Evolutionary conservation across 1,140 invertebrate genomes (phyloP).

Genomic region (Trinorchestia longiramus): DNA sequence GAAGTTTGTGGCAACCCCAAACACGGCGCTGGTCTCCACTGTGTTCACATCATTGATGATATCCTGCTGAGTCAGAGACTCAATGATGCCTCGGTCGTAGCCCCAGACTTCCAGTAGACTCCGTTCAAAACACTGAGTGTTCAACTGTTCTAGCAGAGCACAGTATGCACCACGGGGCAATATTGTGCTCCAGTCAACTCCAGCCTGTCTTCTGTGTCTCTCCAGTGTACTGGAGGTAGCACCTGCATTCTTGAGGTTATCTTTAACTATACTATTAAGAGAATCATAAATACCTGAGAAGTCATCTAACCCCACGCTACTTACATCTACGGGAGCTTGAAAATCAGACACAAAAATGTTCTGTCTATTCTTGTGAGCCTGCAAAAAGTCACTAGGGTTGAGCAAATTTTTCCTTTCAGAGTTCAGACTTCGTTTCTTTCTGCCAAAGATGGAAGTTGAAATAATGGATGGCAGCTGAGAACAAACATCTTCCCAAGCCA

Average conservation of each 20-base stretch:
- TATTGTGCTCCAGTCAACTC: slow-evolving; percentile 57
- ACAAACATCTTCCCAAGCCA: slow-evolving; percentile 60
- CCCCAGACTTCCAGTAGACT: slow-evolving; percentile 66
- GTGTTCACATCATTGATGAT: slow-evolving; percentile 63
- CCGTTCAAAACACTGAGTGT: slow-evolving; percentile 62
- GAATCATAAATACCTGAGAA: slow-evolving; percentile 5
- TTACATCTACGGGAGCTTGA: background rate
- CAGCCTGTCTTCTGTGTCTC: slow-evolving; percentile 32
- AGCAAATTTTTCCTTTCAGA: background rate
- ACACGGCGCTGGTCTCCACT: slow-evolving; percentile 73
- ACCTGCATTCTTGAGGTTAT: background rate
- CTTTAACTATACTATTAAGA: background rate
- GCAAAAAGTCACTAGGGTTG: background rate
- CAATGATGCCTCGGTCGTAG: slow-evolving; percentile 59
- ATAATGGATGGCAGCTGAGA: slow-evolving; percentile 61
- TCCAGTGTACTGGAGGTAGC: background rate
- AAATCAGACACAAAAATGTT: background rate
- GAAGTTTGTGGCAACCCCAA: slow-evolving; percentile 78
- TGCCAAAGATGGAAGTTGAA: slow-evolving; percentile 55
- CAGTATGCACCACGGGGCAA: slow-evolving; percentile 59
- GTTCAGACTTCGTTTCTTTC: slow-evolving; percentile 56
- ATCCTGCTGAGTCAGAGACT: slow-evolving; percentile 56
- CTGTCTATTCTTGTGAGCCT: background rate
- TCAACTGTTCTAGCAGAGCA: slow-evolving; percentile 56
- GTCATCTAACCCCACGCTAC: background rate